Percentiles rank a stretch among this genome's conserved stretches.
Conservation (phyloP, 2,797 vertebrate genomes). For the Molossus molossus region DNA sequence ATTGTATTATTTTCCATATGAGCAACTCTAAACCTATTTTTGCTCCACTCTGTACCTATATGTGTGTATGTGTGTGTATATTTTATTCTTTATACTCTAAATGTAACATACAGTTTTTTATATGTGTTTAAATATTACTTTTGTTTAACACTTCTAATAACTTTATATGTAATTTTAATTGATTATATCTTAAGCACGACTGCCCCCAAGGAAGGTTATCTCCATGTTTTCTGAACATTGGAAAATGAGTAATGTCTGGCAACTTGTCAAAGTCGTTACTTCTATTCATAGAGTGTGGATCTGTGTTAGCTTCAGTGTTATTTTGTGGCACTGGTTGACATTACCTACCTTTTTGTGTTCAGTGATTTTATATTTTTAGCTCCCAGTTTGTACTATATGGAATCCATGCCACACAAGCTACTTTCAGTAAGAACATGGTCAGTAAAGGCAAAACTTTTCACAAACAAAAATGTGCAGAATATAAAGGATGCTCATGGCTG, state of each 20-base stretch:
- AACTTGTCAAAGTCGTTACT: background rate
- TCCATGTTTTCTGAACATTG: background rate
- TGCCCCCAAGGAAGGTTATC: background rate
- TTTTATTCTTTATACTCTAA: background rate
- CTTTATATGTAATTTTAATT: background rate
- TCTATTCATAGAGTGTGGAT: background rate
- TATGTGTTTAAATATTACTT: background rate
- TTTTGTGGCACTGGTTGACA: background rate
- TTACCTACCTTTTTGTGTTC: background rate
- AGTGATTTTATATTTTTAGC: background rate
- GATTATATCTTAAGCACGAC: background rate
- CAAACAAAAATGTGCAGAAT: background rate
- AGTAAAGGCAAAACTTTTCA: background rate
- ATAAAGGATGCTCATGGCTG: background rate
- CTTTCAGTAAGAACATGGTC: background rate
- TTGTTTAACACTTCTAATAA: conserved; percentile 11
- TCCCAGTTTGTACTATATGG: background rate
- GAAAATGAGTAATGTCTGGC: background rate
- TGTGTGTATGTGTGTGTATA: background rate
- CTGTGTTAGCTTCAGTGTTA: background rate
- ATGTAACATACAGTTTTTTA: background rate
- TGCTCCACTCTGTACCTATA: background rate
- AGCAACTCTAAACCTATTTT: background rate
- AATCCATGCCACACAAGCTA: background rate
- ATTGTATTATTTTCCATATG: too few species aligned